Evolutionary conservation across 2,113 vertebrate genomes (phyloP).

Genomic region (Takifugu flavidus): DNA sequence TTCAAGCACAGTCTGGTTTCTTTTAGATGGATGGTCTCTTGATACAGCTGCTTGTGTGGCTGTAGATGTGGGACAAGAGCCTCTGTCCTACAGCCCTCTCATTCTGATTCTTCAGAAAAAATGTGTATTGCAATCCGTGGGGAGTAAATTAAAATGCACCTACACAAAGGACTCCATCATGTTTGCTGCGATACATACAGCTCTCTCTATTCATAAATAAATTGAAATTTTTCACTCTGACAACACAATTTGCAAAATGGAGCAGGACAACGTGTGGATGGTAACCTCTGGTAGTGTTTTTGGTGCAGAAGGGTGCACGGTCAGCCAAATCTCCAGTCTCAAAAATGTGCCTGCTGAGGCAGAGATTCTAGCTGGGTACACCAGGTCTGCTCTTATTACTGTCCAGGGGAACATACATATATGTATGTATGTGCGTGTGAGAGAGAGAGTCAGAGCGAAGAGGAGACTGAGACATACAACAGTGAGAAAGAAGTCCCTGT

Average conservation of each 20-base stretch:
- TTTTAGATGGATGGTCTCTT: conserved; percentile 41
- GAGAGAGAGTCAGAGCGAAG: not conserved
- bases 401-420: conserved; percentile 15
- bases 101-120: conserved; percentile 15
- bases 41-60: conserved; percentile 45
- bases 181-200: too few relatives aligned
- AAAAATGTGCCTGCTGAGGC: conserved; percentile 45
- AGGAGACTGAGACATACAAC: conserved; percentile 10
- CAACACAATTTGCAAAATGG: too few relatives aligned
- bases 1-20: not conserved
- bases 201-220: too few relatives aligned
- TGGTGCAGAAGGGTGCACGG: conserved; percentile 46
- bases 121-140: too few relatives aligned
- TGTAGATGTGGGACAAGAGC: not conserved
- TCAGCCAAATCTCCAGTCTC: conserved; percentile 53
- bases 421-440: not conserved
- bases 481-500: conserved; percentile 45
- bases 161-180: conserved; percentile 4
- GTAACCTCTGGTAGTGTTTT: too few relatives aligned
- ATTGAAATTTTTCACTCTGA: too few relatives aligned
- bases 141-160: not conserved
- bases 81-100: conserved; percentile 1
- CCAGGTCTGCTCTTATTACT: conserved; percentile 49
- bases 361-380: conserved; percentile 49
- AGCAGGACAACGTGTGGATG: too few relatives aligned